phyloP scores from a whole-genome alignment of 2,888 invertebrate species.

The Oxycera nigricornis region DNA sequence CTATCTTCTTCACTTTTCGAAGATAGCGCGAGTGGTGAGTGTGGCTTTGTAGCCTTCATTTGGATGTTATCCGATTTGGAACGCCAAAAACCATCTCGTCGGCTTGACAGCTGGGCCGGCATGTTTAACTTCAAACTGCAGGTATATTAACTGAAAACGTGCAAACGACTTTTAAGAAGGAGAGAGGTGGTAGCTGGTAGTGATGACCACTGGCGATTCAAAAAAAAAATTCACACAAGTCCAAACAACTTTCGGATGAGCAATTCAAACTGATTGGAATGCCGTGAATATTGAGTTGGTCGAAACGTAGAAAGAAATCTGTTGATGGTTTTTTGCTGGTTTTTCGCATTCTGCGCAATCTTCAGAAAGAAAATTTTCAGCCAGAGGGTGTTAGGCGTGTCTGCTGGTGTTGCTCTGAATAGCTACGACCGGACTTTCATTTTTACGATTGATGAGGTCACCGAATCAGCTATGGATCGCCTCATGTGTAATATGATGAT shows the following conservation, averaged over 20 bases:
- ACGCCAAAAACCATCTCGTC: background rate
- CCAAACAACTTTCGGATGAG: conserved; percentile 16
- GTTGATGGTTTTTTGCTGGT: background rate
- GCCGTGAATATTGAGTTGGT: background rate
- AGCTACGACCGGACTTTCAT: background rate
- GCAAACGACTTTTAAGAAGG: background rate
- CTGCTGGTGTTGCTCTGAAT: background rate
- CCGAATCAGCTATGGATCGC: too few relatives aligned
- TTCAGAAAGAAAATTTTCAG: background rate
- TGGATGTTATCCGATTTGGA: conserved; percentile 6
- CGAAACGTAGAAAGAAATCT: conserved; percentile 5
- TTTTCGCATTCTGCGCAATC: background rate
- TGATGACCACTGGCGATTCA: background rate
- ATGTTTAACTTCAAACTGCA: background rate
- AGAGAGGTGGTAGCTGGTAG: background rate
- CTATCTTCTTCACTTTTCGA: conserved; percentile 17
- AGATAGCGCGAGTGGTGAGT: background rate
- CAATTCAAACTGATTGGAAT: conserved; percentile 6
- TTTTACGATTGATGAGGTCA: too few relatives aligned
- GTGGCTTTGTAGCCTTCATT: background rate
- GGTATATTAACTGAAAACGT: too few relatives aligned
- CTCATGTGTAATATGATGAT: too few relatives aligned
- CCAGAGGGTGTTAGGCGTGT: conserved; percentile 13
- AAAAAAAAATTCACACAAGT: background rate
- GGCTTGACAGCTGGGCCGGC: background rate